phyloP scores from a whole-genome alignment of 2,888 invertebrate species.

The Dynastes hyllus region DNA sequence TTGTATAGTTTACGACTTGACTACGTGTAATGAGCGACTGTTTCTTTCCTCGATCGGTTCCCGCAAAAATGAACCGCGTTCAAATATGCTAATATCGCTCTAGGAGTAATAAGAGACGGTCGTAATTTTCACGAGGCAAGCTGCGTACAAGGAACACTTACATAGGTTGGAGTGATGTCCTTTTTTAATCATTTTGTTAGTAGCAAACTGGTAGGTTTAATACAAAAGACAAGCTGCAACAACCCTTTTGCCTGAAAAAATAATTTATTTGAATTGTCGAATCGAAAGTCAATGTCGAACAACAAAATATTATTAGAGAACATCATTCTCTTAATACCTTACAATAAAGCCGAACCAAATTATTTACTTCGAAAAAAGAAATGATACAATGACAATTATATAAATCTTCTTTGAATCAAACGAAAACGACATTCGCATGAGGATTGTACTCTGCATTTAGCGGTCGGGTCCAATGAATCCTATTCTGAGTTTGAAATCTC shows the following conservation, averaged over 20 bases:
- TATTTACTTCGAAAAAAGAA: too few species aligned
- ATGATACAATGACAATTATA: too few species aligned
- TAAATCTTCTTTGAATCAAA: too few species aligned
- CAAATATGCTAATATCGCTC: conserved; percentile 32
- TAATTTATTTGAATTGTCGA: background rate
- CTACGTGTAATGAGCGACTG: conserved; percentile 30
- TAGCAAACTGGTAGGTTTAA: conserved; percentile 21
- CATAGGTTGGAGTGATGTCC: background rate
- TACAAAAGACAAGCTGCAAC: conserved; percentile 2
- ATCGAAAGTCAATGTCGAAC: too few species aligned
- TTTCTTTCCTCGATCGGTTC: conserved; percentile 27
- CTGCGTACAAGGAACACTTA: conserved; percentile 14
- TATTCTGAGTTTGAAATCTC: too few species aligned
- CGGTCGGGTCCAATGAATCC: too few species aligned
- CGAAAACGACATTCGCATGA: too few species aligned
- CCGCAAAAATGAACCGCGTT: conserved; percentile 24
- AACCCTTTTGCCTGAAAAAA: background rate
- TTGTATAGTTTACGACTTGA: conserved; percentile 38
- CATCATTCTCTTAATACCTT: too few species aligned
- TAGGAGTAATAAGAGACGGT: conserved; percentile 33
- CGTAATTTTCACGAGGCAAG: conserved; percentile 14
- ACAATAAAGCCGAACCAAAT: too few species aligned
- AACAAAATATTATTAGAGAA: too few species aligned
- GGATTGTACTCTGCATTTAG: too few species aligned
- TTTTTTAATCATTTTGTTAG: background rate